Base-by-base conservation (phyloP, 2,888 invertebrate genomes). In the Andrena trimmerana region DNA sequence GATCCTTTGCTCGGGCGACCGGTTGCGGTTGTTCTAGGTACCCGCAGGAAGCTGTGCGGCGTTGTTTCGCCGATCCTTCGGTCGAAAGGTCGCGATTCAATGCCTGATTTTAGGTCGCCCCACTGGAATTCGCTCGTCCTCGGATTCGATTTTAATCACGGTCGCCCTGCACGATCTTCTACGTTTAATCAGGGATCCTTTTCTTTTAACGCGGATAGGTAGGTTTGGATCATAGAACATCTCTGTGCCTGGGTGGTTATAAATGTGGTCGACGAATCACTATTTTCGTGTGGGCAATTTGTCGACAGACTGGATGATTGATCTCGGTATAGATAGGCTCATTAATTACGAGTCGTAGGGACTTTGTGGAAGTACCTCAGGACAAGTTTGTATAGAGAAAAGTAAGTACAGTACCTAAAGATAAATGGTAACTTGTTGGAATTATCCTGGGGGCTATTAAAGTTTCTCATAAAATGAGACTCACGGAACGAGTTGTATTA, bases 1-100 rank as follows among this genome's bases (percentile, higher is more conserved):
- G 73, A 76, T 82, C 83, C 66, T 78, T 70, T 67, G 68, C 67
- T 36, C 29, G 2, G 31, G 24, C 70, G 80, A 79, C 81, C 80
- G 80, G 72, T 72, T 72, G 54, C 62, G 81, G 76, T 72, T 69
- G 66, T 71, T 79, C 80, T 71, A 79, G 62, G 67, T 81, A 81
- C 72, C 67, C 24, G 67, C 62, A 48, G 66, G 2, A 50, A 81
- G 48, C 57, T 20, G 24, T 63, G 42, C 42, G 36, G 10, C 42
- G 78, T 68, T 63, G 60, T 62, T 77, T 62, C 31, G 78, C 42
- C 48, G 27, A 78, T 69, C 78, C 57, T 24, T 6, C 52, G 36
- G 24, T 31, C 63, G 48, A 66, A 59, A 70, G 60, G 48, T 60
- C 42, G 70, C 60, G 42, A 60, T 60, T 60, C 60, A 20, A 29